Base-by-base conservation (phyloP, 2,888 invertebrate species). In the Athalia rosae region DNA sequence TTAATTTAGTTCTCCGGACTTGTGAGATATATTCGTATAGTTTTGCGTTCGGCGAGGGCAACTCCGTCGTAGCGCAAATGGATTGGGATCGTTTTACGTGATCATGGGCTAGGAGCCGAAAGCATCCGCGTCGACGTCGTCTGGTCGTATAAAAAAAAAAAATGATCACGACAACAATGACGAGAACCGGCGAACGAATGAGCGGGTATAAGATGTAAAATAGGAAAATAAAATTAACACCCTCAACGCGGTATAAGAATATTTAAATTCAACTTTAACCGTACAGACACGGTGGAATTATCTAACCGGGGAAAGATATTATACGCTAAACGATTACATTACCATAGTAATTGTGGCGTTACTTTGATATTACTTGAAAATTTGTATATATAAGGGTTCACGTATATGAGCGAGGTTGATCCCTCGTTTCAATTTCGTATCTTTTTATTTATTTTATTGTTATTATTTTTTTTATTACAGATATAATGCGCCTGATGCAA, bases 261-360 rank as follows among this genome's bases (percentile, higher is more conserved):
- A 67, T 67, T 67, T 67, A 41, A 53, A 28, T 9, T 47, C 5
- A 67, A 48, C n/a, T 67, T 28, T 3, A 13, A 48, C 13, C 13
- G 13, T 15, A 45, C 64, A 11, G 11, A 43, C 62, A 47, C 50
- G 28, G 43, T 11, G 11, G 13, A 50, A 67, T 50, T 67, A 28
- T 11, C 3, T n/a, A 11, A 9, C 66, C 28, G 1, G 50, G 41
- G 41, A 41, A 6, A 8, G 41, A 11, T 3, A 11, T 50, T 48
- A 3, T 67, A n/a, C 53, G 53, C 67, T 28, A 50, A 28, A 28
- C 50, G 56, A 71, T 58, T 58, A 56, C 45, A 69, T 45, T 43
- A 69, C 58, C 58, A 13, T 43, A 56, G n/a, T 45, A 69, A 69
- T 69, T 69, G 5, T 56, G 50, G 28, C 69, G 43, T 69, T 28